These are phyloP conservation scores for Diadumene lineata DNA, from an alignment of 92 coral and sea anemone species.

Conservation along the genomic window DNA sequence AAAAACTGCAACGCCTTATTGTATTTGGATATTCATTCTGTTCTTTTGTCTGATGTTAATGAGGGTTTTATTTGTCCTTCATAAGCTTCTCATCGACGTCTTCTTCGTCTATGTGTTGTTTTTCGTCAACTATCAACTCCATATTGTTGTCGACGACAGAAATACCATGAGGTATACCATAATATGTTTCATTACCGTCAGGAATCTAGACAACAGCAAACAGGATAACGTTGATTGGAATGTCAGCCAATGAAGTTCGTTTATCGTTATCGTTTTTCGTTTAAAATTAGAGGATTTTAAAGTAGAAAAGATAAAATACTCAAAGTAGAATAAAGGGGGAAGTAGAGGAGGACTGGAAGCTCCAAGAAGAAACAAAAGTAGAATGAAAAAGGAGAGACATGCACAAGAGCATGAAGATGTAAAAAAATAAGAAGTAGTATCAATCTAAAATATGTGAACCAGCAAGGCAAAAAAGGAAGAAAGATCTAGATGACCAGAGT, in stretches of 20 bases:
- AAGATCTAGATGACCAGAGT: too few species aligned
- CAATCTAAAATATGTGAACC: too few species aligned
- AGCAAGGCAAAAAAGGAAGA: too few species aligned
- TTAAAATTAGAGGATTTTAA: neutral
- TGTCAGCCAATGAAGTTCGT: neutral
- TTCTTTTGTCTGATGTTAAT: too few species aligned
- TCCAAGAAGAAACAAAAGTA: neutral
- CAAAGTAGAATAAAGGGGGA: neutral
- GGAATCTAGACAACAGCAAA: constrained; percentile 19
- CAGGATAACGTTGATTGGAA: neutral
- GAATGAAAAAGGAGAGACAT: too few species aligned
- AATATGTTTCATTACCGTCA: constrained; percentile 34
- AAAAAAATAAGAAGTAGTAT: too few species aligned
- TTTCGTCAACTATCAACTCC: too few species aligned
- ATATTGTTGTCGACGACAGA: too few species aligned
- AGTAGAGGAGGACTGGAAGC: neutral
- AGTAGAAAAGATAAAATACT: neutral
- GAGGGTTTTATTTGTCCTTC: constrained; percentile 28
- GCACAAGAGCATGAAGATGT: too few species aligned
- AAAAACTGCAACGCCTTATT: too few species aligned
- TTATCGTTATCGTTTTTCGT: neutral
- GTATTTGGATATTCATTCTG: too few species aligned
- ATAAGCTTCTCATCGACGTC: constrained; percentile 22
- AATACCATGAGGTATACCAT: constrained; percentile 22
- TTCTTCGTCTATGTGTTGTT: neutral